Percentiles rank a stretch among this genome's conserved stretches.
These are phyloP conservation scores for Torymus tubicola DNA, from an alignment of 2,888 invertebrate species.

Conservation along the genomic window DNA sequence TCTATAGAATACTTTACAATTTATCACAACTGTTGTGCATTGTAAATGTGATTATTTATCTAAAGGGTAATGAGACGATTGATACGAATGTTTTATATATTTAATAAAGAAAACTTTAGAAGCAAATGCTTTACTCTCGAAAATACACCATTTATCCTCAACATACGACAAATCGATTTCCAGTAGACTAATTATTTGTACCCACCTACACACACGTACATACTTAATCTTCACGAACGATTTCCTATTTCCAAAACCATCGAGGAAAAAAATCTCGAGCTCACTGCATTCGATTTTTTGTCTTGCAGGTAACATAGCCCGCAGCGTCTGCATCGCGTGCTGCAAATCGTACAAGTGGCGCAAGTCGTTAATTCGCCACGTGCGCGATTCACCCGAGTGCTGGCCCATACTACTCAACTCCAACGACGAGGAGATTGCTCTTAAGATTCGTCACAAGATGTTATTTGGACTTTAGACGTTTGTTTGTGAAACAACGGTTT, in stretches of 20 bases:
- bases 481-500: not conserved
- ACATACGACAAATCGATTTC: not conserved
- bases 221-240: too few species aligned
- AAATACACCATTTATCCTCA: too few species aligned
- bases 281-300: constrained; percentile 48
- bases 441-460: constrained; percentile 70
- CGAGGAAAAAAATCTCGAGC: not conserved
- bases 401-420: constrained; percentile 72
- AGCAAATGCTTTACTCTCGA: too few species aligned
- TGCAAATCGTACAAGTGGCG: constrained; percentile 75
- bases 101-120: too few species aligned
- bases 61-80: too few species aligned
- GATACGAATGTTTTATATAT: too few species aligned
- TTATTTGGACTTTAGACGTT: constrained; percentile 41
- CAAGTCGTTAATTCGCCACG: constrained; percentile 73
- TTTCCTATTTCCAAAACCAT: too few species aligned
- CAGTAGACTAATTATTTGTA: constrained; percentile 18
- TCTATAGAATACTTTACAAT: too few species aligned
- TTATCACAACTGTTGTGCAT: too few species aligned
- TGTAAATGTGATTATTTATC: too few species aligned
- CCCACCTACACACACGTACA: too few species aligned
- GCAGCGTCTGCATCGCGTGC: constrained; percentile 70
- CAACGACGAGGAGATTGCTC: constrained; percentile 70
- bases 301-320: constrained; percentile 67
- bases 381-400: constrained; percentile 72